A percentile compares a stretch with the other conserved stretches of the same genome.
These are phyloP conservation scores for Motacilla tschutschensis DNA, from an alignment of 2,113 vertebrate genomes.

Conservation along the genomic window DNA sequence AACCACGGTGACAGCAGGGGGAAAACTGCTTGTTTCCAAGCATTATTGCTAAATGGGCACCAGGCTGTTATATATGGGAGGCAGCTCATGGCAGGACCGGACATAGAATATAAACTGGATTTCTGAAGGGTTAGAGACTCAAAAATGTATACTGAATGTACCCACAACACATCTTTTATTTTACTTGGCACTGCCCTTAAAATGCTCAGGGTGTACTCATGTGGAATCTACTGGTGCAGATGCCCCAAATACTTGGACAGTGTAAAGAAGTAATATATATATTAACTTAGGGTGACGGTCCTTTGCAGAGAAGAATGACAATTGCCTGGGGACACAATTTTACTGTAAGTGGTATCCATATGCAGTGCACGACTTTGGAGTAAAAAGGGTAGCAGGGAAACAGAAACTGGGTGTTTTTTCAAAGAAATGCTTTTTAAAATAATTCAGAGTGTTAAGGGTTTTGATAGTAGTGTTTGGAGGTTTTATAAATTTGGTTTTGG, in stretches of 20 bases:
- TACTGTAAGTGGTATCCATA: background rate
- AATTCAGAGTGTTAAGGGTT: background rate
- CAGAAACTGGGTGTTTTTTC: background rate
- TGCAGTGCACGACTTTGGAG: background rate
- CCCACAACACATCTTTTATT: background rate
- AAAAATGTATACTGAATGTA: background rate
- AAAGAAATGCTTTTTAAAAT: background rate
- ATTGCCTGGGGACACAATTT: background rate
- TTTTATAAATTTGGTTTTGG: background rate
- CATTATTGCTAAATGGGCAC: background rate
- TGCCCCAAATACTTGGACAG: background rate
- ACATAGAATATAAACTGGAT: background rate
- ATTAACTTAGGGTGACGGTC: background rate
- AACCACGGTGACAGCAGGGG: accelerated
- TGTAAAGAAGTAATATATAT: background rate
- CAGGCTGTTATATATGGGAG: background rate
- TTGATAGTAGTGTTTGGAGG: background rate
- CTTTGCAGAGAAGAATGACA: background rate
- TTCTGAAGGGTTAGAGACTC: background rate
- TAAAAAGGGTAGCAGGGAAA: background rate
- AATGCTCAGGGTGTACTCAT: background rate
- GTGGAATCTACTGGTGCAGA: background rate
- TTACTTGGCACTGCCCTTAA: background rate
- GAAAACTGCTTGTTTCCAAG: background rate
- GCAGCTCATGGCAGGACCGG: background rate